Evolutionary conservation across 1,140 invertebrate genomes (phyloP).

Genomic region (Nilaparvata lugens): DNA sequence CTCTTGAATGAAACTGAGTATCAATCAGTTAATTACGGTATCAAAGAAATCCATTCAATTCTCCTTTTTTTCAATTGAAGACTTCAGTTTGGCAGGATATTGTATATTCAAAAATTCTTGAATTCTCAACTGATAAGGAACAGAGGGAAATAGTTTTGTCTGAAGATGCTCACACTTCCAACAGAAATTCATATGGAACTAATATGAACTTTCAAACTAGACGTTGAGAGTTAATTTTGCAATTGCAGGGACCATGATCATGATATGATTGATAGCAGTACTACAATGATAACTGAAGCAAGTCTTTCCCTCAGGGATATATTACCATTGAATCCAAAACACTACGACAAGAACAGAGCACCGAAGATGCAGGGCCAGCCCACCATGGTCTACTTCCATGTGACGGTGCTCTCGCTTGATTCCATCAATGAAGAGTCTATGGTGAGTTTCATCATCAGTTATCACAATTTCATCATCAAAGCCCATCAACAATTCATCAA

Average conservation of each 20-base stretch:
- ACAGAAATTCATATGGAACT: not conserved
- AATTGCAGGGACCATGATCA: constrained; percentile 1
- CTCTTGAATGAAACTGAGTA: no score
- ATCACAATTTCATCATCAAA: no score
- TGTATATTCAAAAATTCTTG: not conserved
- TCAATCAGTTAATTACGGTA: no score
- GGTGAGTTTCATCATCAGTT: no score
- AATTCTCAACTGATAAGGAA: not conserved
- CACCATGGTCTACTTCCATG: constrained; percentile 80
- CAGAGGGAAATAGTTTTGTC: not conserved
- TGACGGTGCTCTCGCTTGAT: constrained; percentile 76
- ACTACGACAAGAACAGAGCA: constrained; percentile 82
- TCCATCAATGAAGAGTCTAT: constrained; percentile 90
- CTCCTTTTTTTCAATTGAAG: not conserved
- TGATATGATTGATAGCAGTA: constrained; percentile 11
- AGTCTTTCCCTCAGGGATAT: constrained; percentile 71
- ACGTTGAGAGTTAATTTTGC: not conserved
- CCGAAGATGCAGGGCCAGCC: constrained; percentile 76
- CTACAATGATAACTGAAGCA: constrained; percentile 35
- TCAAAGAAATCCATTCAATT: no score
- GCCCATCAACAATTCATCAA: no score
- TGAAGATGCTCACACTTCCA: not conserved
- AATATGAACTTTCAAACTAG: not conserved
- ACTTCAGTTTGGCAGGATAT: not conserved
- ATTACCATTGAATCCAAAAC: constrained; percentile 69